Conservation (phyloP, 2,888 invertebrate genomes). For the Ormyrus pomaceus region DNA sequence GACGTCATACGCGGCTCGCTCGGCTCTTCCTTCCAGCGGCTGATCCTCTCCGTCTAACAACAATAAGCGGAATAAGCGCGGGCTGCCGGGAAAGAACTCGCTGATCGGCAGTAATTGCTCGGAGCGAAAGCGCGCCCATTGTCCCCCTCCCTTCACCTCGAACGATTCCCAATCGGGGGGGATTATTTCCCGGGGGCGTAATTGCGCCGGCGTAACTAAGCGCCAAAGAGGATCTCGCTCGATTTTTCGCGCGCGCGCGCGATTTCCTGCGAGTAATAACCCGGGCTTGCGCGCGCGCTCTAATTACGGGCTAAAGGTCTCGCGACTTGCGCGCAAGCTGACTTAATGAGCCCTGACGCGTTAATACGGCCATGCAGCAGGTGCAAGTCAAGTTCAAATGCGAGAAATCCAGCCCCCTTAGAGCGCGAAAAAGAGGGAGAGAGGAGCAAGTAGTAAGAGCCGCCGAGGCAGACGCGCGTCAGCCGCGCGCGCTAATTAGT, state of each 20-base stretch:
- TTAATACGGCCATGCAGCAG: constrained; percentile 29
- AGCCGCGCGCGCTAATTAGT: constrained; percentile 45
- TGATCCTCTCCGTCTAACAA: constrained; percentile 38
- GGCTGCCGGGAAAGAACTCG: too few species aligned
- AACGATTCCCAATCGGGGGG: constrained; percentile 1
- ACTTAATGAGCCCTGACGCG: constrained; percentile 43
- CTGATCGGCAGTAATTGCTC: too few species aligned
- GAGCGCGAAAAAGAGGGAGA: neutral
- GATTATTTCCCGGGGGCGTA: neutral
- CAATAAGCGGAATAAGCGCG: constrained; percentile 41
- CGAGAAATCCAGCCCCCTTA: neutral
- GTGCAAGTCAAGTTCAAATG: constrained; percentile 27
- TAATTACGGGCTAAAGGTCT: constrained; percentile 33
- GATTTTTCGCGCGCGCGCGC: neutral
- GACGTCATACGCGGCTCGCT: constrained; percentile 23
- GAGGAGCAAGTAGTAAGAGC: neutral
- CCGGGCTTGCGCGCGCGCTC: constrained; percentile 7
- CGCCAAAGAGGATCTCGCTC: too few species aligned
- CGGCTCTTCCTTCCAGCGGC: neutral
- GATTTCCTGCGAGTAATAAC: neutral
- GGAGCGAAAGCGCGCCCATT: constrained; percentile 25
- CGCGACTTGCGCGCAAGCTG: neutral
- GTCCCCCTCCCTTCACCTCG: constrained; percentile 2
- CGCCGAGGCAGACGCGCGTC: neutral
- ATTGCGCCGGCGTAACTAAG: neutral